A percentile compares a stretch with the other conserved stretches of the same genome.
Conservation (phyloP, 1,140 invertebrate species). For the Micrasema longulum region DNA sequence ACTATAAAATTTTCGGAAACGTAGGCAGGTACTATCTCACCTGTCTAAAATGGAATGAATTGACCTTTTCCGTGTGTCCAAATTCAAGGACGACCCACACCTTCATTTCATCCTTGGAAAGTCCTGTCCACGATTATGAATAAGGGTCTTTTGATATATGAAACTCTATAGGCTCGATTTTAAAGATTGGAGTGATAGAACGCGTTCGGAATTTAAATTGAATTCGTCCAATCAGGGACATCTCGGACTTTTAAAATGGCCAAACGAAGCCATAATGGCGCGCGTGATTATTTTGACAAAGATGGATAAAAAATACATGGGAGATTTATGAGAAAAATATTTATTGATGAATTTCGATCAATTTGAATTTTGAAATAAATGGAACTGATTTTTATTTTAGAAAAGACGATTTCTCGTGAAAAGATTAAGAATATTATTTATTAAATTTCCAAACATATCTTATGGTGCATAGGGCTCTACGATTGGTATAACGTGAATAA, state of each 20-base stretch:
- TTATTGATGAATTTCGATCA: no score
- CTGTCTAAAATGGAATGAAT: conserved; percentile 39
- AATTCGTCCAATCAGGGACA: conserved; percentile 37
- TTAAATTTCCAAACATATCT: no score
- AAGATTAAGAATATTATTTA: no score
- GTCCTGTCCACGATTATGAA: conserved; percentile 18
- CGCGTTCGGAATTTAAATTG: conserved; percentile 40
- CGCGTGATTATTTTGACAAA: no score
- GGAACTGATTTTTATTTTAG: no score
- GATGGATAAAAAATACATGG: no score
- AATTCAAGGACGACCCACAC: conserved; percentile 44
- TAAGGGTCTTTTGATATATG: conserved; percentile 23
- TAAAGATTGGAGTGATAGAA: conserved; percentile 42
- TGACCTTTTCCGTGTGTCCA: conserved; percentile 49
- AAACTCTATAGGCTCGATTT: conserved; percentile 14
- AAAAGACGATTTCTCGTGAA: no score
- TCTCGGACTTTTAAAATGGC: conserved; percentile 31
- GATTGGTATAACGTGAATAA: no score
- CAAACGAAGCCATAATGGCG: no score
- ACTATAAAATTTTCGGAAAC: not conserved
- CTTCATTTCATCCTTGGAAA: not conserved
- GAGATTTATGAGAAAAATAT: no score
- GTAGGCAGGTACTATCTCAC: conserved; percentile 51
- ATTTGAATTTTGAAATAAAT: no score
- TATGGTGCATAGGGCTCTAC: no score